These are phyloP conservation scores for Patiria pectinifera DNA, from an alignment of 53 echinoderm and acorn worm species.

Conservation along the genomic window DNA sequence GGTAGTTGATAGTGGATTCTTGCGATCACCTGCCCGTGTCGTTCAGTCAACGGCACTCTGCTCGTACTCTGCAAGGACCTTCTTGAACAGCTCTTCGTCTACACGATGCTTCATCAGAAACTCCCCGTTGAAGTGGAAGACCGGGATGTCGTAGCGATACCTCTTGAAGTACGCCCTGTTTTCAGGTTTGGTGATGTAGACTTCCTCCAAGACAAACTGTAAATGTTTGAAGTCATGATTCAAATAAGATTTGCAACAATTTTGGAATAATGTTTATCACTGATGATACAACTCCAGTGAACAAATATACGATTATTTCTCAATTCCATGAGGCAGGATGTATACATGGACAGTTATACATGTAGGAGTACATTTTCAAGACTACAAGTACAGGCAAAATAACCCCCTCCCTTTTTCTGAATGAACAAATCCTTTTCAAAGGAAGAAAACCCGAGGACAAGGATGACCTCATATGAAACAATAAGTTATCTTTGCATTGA, in stretches of 20 bases:
- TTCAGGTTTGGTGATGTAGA: constrained; percentile 81
- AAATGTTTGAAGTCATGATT: not conserved
- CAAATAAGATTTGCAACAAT: not conserved
- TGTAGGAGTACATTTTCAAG: too few relatives aligned
- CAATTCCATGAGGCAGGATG: too few relatives aligned
- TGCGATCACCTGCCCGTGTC: not conserved
- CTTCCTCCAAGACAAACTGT: constrained; percentile 91
- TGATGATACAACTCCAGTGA: too few relatives aligned
- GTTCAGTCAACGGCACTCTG: constrained; percentile 16
- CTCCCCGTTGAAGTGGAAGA: constrained; percentile 92
- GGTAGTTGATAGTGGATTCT: not conserved
- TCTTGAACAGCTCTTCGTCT: constrained; percentile 73
- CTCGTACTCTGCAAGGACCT: constrained; percentile 9
- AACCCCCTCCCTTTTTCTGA: too few relatives aligned
- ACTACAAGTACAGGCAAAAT: too few relatives aligned
- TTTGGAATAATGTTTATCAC: not conserved
- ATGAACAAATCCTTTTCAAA: too few relatives aligned
- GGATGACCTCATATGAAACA: too few relatives aligned
- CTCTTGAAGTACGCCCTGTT: constrained; percentile 81
- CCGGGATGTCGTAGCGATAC: constrained; percentile 97
- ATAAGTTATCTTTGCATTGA: too few relatives aligned
- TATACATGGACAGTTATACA: too few relatives aligned
- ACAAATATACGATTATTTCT: too few relatives aligned
- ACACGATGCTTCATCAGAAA: constrained; percentile 97
- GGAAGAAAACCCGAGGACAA: too few relatives aligned